A percentile compares a stretch with the other conserved stretches of the same genome.
Conservation (phyloP, 2,888 invertebrate genomes). For the Silvanus unidentatus region DNA sequence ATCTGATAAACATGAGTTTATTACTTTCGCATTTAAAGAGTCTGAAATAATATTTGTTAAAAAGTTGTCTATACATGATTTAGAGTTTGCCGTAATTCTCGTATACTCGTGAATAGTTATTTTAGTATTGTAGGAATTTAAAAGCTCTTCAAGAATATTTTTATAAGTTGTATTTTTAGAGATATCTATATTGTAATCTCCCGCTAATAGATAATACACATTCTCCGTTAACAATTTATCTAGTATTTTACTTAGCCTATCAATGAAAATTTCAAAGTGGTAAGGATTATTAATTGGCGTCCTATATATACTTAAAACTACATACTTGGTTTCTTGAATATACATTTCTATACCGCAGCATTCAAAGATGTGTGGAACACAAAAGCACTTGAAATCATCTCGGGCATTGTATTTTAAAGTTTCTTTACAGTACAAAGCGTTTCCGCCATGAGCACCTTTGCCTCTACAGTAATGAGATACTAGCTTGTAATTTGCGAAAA, state of each 20-base stretch:
- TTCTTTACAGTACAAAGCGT: neutral
- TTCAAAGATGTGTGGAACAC: neutral
- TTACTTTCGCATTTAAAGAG: neutral
- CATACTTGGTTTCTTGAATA: neutral
- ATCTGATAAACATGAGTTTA: neutral
- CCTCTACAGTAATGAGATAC: neutral
- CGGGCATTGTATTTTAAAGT: neutral
- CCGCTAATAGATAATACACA: neutral
- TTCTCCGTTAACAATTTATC: neutral
- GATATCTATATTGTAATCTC: neutral
- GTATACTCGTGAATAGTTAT: neutral
- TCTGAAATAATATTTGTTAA: conserved; percentile 3
- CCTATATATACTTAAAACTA: neutral
- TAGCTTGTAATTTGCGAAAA: neutral
- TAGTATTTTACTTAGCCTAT: neutral
- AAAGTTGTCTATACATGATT: conserved; percentile 1
- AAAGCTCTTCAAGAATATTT: neutral
- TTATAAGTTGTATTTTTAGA: neutral
- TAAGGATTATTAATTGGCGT: neutral
- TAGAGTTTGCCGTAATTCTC: neutral
- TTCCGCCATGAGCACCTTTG: neutral
- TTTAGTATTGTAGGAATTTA: neutral
- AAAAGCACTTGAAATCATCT: neutral
- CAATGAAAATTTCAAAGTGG: neutral
- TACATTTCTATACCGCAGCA: neutral